Conservation (phyloP, 2,113 vertebrate species). For the Catharus minimus region DNA sequence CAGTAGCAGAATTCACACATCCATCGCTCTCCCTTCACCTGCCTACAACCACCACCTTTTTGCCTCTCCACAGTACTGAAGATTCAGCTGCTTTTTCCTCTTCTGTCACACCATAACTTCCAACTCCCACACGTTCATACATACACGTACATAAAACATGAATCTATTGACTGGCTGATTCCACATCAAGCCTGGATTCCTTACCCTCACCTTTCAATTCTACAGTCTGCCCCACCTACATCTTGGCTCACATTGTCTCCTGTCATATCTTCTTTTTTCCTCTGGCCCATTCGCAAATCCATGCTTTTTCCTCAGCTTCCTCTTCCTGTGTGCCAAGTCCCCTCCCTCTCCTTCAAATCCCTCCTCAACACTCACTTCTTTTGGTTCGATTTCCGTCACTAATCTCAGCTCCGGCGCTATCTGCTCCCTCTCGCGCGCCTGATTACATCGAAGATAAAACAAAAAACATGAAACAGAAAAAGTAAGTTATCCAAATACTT, state of each 20-base stretch:
- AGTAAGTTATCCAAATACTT: conserved; percentile 63
- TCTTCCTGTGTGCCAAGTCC: conserved; percentile 63
- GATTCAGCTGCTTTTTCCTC: background rate
- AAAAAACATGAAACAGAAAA: conserved; percentile 73
- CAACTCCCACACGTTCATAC: conserved; percentile 14
- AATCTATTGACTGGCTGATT: conserved; percentile 13
- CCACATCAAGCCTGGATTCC: conserved; percentile 1
- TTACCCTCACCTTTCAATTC: conserved; percentile 43
- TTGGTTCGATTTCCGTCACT: conserved; percentile 74
- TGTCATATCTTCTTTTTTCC: conserved; percentile 41
- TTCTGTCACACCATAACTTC: background rate
- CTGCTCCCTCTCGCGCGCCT: conserved; percentile 73
- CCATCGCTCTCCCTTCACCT: background rate
- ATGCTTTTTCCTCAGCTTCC: conserved; percentile 63
- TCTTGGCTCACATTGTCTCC: conserved; percentile 46
- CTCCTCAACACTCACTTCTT: conserved; percentile 76
- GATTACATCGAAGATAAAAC: conserved; percentile 72
- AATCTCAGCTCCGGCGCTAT: conserved; percentile 76
- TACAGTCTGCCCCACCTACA: conserved; percentile 56
- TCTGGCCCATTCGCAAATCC: conserved; percentile 37
- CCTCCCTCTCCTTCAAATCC: conserved; percentile 73
- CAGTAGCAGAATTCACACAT: background rate
- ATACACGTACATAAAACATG: background rate
- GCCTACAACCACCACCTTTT: background rate
- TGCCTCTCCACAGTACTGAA: background rate